phyloP scores from a whole-genome alignment of 2,113 vertebrate species.

The Struthio camelus region DNA sequence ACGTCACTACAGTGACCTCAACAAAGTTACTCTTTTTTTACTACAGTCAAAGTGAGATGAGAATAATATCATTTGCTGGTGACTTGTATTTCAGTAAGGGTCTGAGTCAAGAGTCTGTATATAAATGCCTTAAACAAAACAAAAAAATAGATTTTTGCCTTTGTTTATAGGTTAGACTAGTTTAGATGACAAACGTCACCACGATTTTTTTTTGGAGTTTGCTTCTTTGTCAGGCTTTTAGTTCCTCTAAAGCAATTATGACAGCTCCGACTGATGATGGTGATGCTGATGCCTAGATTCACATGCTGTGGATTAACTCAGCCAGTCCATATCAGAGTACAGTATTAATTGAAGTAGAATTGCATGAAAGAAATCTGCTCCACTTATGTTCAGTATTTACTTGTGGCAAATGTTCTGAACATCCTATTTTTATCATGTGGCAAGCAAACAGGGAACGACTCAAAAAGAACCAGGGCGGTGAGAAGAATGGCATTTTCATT shows the following conservation, averaged over 20 bases:
- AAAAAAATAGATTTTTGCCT: no score
- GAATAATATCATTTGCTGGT: background rate
- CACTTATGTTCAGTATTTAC: background rate
- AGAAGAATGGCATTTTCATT: slow-evolving; percentile 41
- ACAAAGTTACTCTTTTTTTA: background rate
- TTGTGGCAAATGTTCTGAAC: background rate
- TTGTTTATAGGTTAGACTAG: background rate
- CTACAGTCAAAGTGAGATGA: background rate
- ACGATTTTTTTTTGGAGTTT: background rate
- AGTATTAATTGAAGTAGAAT: slow-evolving; percentile 7
- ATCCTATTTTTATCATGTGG: slow-evolving; percentile 5
- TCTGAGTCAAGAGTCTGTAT: background rate
- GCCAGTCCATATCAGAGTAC: background rate
- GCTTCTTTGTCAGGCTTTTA: background rate
- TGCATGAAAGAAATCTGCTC: background rate
- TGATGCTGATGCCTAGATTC: background rate
- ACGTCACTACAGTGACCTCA: background rate
- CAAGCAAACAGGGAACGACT: background rate
- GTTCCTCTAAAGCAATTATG: background rate
- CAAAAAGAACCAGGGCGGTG: slow-evolving; percentile 1
- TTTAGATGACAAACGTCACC: background rate
- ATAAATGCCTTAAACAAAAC: background rate
- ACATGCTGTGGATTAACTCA: background rate
- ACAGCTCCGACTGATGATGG: background rate
- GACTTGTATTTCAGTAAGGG: background rate